phyloP scores from a whole-genome alignment of 1,140 invertebrate genomes.

The Magallana angulata region DNA sequence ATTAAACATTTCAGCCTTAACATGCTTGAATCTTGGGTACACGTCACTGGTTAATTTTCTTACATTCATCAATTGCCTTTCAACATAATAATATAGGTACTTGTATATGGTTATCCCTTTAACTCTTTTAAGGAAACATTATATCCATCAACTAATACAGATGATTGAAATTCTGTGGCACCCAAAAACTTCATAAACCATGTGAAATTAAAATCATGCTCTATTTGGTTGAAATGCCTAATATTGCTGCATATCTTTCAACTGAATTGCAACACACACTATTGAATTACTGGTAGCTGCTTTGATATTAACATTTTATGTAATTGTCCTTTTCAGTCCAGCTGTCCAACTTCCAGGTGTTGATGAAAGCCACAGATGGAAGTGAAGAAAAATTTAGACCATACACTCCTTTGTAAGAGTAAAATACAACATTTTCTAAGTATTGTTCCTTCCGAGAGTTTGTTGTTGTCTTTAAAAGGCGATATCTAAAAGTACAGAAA shows the following conservation, averaged over 20 bases:
- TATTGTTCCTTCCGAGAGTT: not conserved
- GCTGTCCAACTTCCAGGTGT: conserved; percentile 72
- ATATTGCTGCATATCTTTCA: no score
- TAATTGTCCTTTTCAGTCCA: conserved; percentile 65
- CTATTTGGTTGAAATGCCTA: no score
- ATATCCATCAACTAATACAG: no score
- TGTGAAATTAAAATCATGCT: no score
- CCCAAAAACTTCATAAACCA: no score
- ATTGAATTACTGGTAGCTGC: no score
- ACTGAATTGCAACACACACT: no score
- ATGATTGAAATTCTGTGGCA: no score
- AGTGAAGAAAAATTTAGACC: conserved; percentile 75
- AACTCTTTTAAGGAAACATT: no score
- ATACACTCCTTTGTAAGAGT: conserved; percentile 73
- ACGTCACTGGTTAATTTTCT: not conserved
- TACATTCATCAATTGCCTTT: not conserved
- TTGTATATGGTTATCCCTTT: no score
- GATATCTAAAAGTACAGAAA: no score
- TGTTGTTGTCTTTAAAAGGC: not conserved
- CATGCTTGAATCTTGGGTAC: not conserved
- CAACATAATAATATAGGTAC: not conserved
- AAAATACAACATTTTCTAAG: not conserved
- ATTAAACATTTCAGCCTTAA: not conserved
- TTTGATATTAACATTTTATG: no score
- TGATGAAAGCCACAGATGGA: conserved; percentile 69